Base-by-base conservation (phyloP, 1,140 invertebrate species). In the Caenorhabditis latens region DNA sequence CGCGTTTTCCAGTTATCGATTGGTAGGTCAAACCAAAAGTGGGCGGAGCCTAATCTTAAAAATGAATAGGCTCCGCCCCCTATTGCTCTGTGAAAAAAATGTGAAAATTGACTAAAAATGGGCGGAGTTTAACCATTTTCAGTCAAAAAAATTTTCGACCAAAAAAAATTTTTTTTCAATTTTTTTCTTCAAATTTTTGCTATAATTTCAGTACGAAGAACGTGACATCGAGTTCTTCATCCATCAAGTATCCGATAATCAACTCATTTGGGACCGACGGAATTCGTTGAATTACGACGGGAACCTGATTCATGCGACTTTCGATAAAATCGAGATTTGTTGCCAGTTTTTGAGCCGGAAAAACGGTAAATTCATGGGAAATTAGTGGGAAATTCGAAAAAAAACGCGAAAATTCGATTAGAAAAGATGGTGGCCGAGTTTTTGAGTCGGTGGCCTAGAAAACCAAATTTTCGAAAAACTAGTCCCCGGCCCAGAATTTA, bases 181-280 rank as follows among this genome's bases (percentile, higher is more conserved):
- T n/a, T 61, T 61, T 61, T 61, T n/a, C 19, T 21, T 2, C 8
- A 61, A 61, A 21, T n/a, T n/a, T n/a, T n/a, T 24, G 0, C 2
- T 40, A 42, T 19, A 48, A 0, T 79, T 79, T 50, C 71, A 79
- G 71, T 79, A 79, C n/a, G 71, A 79, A 21, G 71, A 79, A 14
- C 71, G 71, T 8, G 71, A 79, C 21, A 79, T 79, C 71, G 71
- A 79, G 46, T 79, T 79, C 21, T 79, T 79, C 71, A 79, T 79
- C n/a, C 71, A 79, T 24, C 71, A 79, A 79, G 46, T 79, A 50
- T 79, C 71, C 7, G 71, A 79, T n/a, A 79, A 79, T 79, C 71
- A 79, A 50, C 6, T 79, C n/a, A 79, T 79, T 50, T 79, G 71
- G 71, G 71, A 79, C 13, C 46, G 71, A 21, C 6, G 71, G 46